Conservation (phyloP, 1,140 invertebrate genomes). For the Macrobrachium nipponense region DNA sequence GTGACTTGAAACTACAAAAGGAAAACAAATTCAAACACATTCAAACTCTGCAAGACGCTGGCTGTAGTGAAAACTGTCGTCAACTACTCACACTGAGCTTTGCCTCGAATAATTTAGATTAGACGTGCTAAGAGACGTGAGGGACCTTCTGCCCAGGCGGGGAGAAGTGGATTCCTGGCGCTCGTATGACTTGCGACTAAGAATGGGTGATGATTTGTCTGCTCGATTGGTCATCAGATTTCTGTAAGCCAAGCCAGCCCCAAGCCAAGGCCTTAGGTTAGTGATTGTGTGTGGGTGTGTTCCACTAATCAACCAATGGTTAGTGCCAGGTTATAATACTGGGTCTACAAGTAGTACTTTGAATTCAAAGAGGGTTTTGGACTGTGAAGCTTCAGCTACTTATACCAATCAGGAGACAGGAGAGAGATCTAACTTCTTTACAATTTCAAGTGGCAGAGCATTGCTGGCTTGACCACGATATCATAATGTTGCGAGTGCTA, state of each 20-base stretch:
- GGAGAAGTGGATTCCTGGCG: conserved; percentile 67
- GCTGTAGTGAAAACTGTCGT: background rate
- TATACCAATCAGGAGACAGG: background rate
- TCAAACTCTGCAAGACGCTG: background rate
- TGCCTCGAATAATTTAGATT: conserved; percentile 57
- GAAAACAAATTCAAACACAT: background rate
- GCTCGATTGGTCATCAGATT: conserved; percentile 49
- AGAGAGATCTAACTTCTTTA: background rate
- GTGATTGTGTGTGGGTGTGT: conserved; percentile 23
- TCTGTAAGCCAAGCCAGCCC: conserved; percentile 56
- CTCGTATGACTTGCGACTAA: conserved; percentile 61
- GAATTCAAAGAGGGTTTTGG: conserved; percentile 21
- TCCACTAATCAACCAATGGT: conserved; percentile 26
- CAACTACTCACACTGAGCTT: conserved; percentile 58
- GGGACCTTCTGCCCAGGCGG: conserved; percentile 64
- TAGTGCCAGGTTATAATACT: conserved; percentile 30
- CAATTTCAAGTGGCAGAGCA: conserved; percentile 22
- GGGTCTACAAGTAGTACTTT: background rate
- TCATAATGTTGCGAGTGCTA: conserved; percentile 15
- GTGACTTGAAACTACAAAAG: background rate
- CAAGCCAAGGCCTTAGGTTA: conserved; percentile 51
- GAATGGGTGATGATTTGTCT: conserved; percentile 54
- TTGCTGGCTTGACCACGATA: conserved; percentile 37
- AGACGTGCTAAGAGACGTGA: conserved; percentile 64
- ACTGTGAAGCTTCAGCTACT: conserved; percentile 41